phyloP scores from a whole-genome alignment of 2,113 vertebrate genomes.

The Myiopsitta monachus region DNA sequence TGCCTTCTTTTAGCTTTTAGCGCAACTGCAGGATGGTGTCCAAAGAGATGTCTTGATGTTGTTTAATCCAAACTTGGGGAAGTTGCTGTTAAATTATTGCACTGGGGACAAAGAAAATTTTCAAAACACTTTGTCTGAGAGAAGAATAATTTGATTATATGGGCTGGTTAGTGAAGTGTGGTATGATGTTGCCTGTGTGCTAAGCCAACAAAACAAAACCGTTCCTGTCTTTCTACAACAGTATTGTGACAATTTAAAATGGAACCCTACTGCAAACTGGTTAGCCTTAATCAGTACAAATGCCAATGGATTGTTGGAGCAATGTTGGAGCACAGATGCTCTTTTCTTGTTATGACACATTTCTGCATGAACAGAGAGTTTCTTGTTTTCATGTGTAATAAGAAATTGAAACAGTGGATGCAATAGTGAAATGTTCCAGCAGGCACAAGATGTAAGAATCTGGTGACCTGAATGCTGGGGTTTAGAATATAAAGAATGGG shows the following conservation, averaged over 20 bases:
- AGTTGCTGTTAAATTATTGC: background rate
- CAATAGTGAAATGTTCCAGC: background rate
- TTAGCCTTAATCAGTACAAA: background rate
- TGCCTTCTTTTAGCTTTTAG: background rate
- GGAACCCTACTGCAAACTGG: background rate
- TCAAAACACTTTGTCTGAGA: background rate
- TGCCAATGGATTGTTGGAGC: background rate
- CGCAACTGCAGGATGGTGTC: background rate
- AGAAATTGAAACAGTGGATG: background rate
- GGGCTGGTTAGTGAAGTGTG: background rate
- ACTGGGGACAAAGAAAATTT: background rate
- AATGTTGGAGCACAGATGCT: background rate
- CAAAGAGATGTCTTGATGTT: background rate
- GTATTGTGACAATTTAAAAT: background rate
- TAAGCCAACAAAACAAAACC: background rate
- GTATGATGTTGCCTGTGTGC: background rate
- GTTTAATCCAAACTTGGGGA: background rate
- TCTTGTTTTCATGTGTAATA: background rate
- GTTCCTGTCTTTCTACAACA: background rate
- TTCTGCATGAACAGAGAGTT: background rate
- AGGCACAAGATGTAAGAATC: background rate
- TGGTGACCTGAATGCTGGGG: background rate
- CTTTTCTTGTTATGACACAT: background rate
- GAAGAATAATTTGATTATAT: background rate
- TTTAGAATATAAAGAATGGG: background rate